These are phyloP conservation scores for Burhinus bistriatus DNA, from an alignment of 2,113 vertebrate species.

Conservation along the genomic window DNA sequence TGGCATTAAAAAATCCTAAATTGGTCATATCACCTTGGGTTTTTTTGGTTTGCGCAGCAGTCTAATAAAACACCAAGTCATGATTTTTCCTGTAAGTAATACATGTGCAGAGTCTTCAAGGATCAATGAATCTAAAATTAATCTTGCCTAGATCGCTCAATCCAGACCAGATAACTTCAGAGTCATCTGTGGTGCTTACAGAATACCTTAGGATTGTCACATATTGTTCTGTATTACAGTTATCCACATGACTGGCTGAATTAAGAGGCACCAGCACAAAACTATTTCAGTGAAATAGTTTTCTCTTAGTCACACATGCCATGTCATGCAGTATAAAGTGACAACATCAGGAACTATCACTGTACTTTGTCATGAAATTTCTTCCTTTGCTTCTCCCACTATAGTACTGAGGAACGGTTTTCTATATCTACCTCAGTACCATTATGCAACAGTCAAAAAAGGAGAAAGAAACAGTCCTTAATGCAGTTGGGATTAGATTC, in stretches of 20 bases:
- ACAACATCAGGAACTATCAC: neutral
- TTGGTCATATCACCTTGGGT: neutral
- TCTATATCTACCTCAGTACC: neutral
- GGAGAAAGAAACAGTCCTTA: neutral
- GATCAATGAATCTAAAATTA: neutral
- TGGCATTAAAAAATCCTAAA: neutral
- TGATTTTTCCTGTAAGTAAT: neutral
- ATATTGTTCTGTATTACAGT: neutral
- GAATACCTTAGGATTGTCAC: conserved; percentile 2
- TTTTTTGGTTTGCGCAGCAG: neutral
- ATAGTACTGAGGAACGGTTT: neutral
- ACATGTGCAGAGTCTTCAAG: neutral
- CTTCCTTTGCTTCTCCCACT: neutral
- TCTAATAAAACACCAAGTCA: neutral
- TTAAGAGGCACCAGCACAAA: neutral
- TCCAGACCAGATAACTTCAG: neutral
- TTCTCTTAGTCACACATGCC: neutral
- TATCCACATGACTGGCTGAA: neutral
- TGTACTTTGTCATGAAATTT: neutral
- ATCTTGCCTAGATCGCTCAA: neutral
- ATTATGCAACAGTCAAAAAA: neutral
- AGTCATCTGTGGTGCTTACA: neutral
- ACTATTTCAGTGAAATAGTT: neutral
- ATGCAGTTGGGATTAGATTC: neutral
- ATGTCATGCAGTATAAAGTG: neutral